phyloP scores from a whole-genome alignment of 2,113 vertebrate genomes.

The Scomber colias region DNA sequence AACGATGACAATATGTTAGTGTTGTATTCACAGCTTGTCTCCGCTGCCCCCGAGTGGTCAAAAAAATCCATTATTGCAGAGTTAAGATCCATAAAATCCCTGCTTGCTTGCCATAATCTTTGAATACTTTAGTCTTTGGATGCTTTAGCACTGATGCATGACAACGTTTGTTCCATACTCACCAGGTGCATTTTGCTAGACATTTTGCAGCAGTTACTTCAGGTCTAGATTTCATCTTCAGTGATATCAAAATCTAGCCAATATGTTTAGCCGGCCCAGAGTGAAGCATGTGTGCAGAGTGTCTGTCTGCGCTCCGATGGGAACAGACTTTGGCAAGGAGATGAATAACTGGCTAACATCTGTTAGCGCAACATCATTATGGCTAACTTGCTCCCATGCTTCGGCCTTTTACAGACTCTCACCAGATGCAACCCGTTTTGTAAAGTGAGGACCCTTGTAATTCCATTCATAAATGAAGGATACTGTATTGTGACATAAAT shows the following conservation, averaged over 20 bases:
- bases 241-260: slow-evolving; percentile 63
- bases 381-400: slow-evolving; percentile 71
- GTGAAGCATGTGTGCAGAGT: slow-evolving; percentile 61
- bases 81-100: not conserved
- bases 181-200: slow-evolving; percentile 54
- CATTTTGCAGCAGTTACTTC: slow-evolving; percentile 67
- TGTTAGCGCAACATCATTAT: slow-evolving; percentile 86
- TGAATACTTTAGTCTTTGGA: slow-evolving; percentile 22
- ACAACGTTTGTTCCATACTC: slow-evolving; percentile 35
- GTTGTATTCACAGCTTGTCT: no score
- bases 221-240: slow-evolving; percentile 69
- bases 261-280: slow-evolving; percentile 42
- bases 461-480: slow-evolving; percentile 66
- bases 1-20: no score
- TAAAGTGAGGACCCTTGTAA: slow-evolving; percentile 61
- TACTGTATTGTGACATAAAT: slow-evolving; percentile 55
- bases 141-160: slow-evolving; percentile 14
- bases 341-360: slow-evolving; percentile 85
- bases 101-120: slow-evolving; percentile 24
- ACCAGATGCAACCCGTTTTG: slow-evolving; percentile 64
- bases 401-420: slow-evolving; percentile 63
- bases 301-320: slow-evolving; percentile 67
- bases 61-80: no score
- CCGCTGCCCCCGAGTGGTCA: no score
- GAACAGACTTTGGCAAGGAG: slow-evolving; percentile 75